These are phyloP conservation scores for Andricus quercusramuli DNA, from an alignment of 2,888 invertebrate species.

Conservation along the genomic window DNA sequence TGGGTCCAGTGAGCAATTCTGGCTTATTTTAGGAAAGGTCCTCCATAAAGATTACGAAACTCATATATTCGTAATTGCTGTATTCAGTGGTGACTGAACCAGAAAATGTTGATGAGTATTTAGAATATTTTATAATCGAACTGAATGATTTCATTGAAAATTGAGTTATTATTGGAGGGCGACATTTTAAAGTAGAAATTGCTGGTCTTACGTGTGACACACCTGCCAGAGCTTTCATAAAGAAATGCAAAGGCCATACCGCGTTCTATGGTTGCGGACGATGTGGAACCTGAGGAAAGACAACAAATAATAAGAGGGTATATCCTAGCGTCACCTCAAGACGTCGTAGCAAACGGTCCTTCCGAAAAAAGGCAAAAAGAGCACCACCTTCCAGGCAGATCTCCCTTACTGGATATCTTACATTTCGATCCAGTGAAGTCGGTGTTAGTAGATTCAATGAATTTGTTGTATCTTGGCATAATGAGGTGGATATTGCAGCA, in stretches of 20 bases:
- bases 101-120: no score
- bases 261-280: conserved; percentile 49
- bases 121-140: no score
- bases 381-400: conserved; percentile 43
- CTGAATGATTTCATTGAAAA: no score
- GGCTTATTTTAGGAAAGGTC: no score
- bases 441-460: conserved; percentile 48
- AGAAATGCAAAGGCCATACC: conserved; percentile 47
- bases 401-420: conserved; percentile 39
- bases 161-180: no score
- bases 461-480: conserved; percentile 32
- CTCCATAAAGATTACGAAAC: no score
- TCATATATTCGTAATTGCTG: no score
- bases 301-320: conserved; percentile 42
- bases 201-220: conserved; percentile 44
- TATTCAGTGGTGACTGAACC: no score
- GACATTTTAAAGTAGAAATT: no score
- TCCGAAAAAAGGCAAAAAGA: conserved; percentile 42
- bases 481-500: conserved; percentile 28
- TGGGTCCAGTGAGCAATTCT: no score
- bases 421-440: conserved; percentile 46
- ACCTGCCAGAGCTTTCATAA: conserved; percentile 51
- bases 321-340: conserved; percentile 42
- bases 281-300: conserved; percentile 44
- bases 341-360: conserved; percentile 45